phyloP scores from a whole-genome alignment of 2,113 vertebrate species.

The Anseranas semipalmata region DNA sequence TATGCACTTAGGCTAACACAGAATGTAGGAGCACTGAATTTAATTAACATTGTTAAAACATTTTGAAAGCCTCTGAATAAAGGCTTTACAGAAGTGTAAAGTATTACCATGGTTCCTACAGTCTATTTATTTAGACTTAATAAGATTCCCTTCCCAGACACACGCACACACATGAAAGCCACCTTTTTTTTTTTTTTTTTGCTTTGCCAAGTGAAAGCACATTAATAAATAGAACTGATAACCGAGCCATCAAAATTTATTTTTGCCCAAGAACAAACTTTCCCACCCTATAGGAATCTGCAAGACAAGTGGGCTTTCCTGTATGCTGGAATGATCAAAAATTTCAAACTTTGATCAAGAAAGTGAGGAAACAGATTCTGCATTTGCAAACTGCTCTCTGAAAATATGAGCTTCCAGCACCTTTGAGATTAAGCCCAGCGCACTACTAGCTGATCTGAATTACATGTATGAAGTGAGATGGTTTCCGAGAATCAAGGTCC shows the following conservation, averaged over 20 bases:
- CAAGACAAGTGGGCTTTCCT: not conserved
- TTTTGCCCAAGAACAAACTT: not conserved
- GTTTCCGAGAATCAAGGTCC: not conserved
- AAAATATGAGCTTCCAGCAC: not conserved
- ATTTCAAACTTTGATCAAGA: not conserved
- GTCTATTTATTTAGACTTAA: slow-evolving; percentile 68
- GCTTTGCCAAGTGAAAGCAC: slow-evolving; percentile 11
- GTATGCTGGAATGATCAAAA: not conserved
- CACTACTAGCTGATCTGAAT: not conserved
- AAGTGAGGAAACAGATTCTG: not conserved
- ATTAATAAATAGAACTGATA: slow-evolving; percentile 2
- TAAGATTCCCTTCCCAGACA: slow-evolving; percentile 30
- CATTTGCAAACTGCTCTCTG: not conserved
- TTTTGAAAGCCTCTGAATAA: slow-evolving; percentile 59
- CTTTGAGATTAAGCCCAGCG: not conserved
- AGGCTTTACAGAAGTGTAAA: slow-evolving; percentile 55
- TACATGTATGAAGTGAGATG: not conserved
- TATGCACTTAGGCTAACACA: slow-evolving; percentile 42
- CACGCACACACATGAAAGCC: not conserved
- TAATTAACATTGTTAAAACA: slow-evolving; percentile 70
- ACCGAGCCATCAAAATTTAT: not conserved
- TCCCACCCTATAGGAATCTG: not conserved
- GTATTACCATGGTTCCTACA: slow-evolving; percentile 41
- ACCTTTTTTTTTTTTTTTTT: not conserved
- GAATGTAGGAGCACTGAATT: slow-evolving; percentile 45